phyloP scores from a whole-genome alignment of 2,888 invertebrate genomes.

The Eristalinus aeneus region DNA sequence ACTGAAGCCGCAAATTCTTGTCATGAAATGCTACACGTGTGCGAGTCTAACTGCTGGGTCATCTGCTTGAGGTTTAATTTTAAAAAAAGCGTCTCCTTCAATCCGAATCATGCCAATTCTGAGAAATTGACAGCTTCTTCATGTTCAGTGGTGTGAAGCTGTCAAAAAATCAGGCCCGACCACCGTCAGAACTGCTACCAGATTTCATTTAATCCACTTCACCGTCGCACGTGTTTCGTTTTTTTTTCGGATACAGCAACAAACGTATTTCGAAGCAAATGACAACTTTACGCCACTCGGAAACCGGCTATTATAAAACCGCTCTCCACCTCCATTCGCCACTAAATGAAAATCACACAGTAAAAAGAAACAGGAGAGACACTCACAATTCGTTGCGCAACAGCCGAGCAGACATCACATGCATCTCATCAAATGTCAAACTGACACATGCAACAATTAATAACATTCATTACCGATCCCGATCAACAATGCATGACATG shows the following conservation, averaged over 20 bases:
- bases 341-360: neutral
- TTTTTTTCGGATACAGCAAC: neutral
- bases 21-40: too few species aligned
- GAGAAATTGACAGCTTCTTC: too few species aligned
- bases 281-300: neutral
- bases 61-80: too few species aligned
- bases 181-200: too few species aligned
- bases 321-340: neutral
- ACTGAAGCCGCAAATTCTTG: too few species aligned
- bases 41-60: too few species aligned
- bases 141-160: too few species aligned
- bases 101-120: too few species aligned
- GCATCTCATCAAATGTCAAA: conserved; percentile 39
- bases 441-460: conserved; percentile 63
- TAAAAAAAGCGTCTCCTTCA: too few species aligned
- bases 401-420: conserved; percentile 16
- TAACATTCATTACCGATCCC: conserved; percentile 58
- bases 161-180: too few species aligned
- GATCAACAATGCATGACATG: conserved; percentile 66
- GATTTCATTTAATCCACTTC: neutral
- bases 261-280: neutral
- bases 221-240: neutral
- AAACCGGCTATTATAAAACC: neutral
- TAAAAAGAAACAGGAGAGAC: neutral
- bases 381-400: conserved; percentile 20